Conservation (phyloP, 92 coral and sea anemone species). For the Porites cylindrica region DNA sequence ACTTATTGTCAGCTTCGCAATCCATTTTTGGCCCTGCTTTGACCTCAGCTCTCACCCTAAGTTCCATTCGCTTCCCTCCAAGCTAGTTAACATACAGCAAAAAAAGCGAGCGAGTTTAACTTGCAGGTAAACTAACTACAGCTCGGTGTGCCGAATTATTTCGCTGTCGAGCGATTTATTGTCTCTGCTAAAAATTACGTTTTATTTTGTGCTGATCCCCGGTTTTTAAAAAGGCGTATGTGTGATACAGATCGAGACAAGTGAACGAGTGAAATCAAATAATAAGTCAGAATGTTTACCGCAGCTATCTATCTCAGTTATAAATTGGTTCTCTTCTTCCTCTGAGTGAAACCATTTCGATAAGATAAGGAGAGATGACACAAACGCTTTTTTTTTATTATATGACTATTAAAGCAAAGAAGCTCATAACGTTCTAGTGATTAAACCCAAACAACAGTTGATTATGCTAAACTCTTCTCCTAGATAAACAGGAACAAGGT, state of each 20-base stretch:
- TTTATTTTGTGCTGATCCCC: too few species aligned
- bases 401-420: neutral
- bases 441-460: neutral
- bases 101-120: neutral
- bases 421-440: neutral
- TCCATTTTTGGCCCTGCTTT: too few species aligned
- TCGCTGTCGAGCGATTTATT: too few species aligned
- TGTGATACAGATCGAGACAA: neutral
- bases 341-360: neutral
- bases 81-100: neutral
- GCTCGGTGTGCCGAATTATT: too few species aligned
- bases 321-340: too few species aligned
- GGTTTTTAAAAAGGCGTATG: neutral
- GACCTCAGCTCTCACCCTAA: too few species aligned
- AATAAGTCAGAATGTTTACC: too few species aligned
- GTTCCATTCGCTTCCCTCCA: too few species aligned
- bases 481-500: neutral
- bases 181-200: too few species aligned
- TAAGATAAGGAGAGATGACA: neutral
- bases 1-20: too few species aligned
- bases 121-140: too few species aligned
- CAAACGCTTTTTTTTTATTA: neutral
- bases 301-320: neutral
- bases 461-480: neutral
- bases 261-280: neutral